These are phyloP conservation scores for Eugnorisma glareosa DNA, from an alignment of 2,888 invertebrate genomes.

Conservation along the genomic window DNA sequence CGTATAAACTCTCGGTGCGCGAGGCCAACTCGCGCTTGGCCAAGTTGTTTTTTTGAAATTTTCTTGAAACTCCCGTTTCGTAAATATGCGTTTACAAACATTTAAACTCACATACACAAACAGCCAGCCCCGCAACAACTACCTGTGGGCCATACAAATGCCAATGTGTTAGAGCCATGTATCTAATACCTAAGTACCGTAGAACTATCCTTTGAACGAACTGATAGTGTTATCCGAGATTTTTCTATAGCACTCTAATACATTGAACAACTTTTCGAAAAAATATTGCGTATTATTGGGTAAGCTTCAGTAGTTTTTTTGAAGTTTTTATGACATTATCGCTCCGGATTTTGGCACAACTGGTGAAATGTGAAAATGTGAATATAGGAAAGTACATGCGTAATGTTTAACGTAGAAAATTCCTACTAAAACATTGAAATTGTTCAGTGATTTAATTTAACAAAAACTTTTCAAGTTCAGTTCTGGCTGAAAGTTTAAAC, in stretches of 20 bases:
- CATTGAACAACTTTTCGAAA: neutral
- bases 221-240: neutral
- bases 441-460: conserved; percentile 59
- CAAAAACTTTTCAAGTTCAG: conserved; percentile 45
- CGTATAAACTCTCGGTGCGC: too few species aligned
- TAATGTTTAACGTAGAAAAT: conserved; percentile 29
- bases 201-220: neutral
- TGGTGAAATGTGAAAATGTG: neutral
- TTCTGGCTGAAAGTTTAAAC: conserved; percentile 42
- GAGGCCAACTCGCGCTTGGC: too few species aligned
- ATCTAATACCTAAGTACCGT: neutral
- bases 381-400: neutral
- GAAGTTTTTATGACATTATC: neutral
- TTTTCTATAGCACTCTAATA: neutral
- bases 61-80: too few species aligned
- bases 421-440: conserved; percentile 46
- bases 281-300: neutral
- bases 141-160: too few species aligned
- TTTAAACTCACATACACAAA: neutral
- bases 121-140: neutral
- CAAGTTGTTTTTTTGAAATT: too few species aligned
- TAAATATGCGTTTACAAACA: too few species aligned
- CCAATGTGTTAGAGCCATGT: neutral
- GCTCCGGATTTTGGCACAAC: neutral
- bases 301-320: neutral